These are phyloP conservation scores for Drosophila borealis DNA, from an alignment of 2,888 invertebrate species.

Conservation along the genomic window DNA sequence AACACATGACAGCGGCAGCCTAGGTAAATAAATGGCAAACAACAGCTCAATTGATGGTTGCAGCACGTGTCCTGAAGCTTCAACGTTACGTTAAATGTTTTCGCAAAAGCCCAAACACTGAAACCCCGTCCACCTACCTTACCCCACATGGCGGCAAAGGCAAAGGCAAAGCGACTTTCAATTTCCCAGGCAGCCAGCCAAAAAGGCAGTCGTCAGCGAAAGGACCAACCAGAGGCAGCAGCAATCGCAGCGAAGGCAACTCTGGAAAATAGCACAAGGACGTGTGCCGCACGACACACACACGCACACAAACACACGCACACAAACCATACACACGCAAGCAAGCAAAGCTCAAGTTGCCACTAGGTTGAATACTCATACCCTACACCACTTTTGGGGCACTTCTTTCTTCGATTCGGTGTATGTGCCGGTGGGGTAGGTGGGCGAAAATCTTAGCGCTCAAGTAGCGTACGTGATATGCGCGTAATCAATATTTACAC, in stretches of 20 bases:
- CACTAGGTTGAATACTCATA: slow-evolving; percentile 42
- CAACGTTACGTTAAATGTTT: slow-evolving; percentile 71
- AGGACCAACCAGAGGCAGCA: slow-evolving; percentile 54
- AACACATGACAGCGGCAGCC: slow-evolving; percentile 62
- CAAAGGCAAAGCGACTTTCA: slow-evolving; percentile 65
- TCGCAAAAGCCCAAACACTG: slow-evolving; percentile 14
- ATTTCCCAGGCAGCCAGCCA: slow-evolving; percentile 70
- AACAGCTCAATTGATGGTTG: slow-evolving; percentile 75
- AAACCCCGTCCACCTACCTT: neutral
- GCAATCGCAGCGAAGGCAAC: slow-evolving; percentile 38
- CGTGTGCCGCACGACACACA: slow-evolving; percentile 56
- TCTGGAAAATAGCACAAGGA: slow-evolving; percentile 76
- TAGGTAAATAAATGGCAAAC: slow-evolving; percentile 77
- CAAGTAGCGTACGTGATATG: slow-evolving; percentile 74
- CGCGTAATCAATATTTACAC: slow-evolving; percentile 77
- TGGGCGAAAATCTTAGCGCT: slow-evolving; percentile 66
- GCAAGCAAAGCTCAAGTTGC: slow-evolving; percentile 44
- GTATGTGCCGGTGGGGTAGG: neutral
- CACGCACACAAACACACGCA: slow-evolving; percentile 16
- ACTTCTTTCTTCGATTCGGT: slow-evolving; percentile 29
- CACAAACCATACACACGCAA: slow-evolving; percentile 14
- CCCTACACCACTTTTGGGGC: slow-evolving; percentile 27
- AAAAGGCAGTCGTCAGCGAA: slow-evolving; percentile 77
- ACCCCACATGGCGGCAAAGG: neutral
- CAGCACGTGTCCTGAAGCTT: slow-evolving; percentile 66